Evolutionary conservation across 2,888 invertebrate genomes (phyloP), one percentile per base, ranked within the genome.

Genomic region (Noctuana brunneofusca): DNA sequence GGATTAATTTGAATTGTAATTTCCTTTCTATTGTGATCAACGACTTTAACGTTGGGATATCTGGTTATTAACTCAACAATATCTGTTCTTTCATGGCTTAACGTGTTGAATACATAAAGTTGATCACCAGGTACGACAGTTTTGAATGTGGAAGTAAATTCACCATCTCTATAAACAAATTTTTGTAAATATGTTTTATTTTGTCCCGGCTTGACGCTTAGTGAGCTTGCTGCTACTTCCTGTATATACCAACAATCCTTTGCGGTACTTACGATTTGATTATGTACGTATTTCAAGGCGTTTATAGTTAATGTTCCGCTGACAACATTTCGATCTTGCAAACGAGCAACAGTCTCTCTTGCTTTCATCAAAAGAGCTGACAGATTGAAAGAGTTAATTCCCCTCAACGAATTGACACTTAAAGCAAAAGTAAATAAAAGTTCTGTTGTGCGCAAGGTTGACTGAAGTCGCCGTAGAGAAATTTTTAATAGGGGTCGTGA

Each of bases 301-400:
- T 94, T 94, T 0, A 95, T 93, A 75, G 96, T 96, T 16, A 97
- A 95, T 0, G 98, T 99, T 2, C 99, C 99, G 0, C 98, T 98
- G 60, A 97, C 97, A n/a, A 98, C 98, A 81, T 99, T 98, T 76
- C 98, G 98, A 83, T 99, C 99, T 80, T 97, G 96, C 74, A 99
- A 97, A 22, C 98, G 92, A 0, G 96, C 98, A 60, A 98, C 92
- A 93, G 94, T 75, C 95, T 94, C 81, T 94, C 97, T 78, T 93
- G 94, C 63, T 94, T 92, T 89, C 92, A 94, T 58, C 50, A 89
- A 68, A 8, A 76, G 72, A 3, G 75, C 69, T 93, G 92, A 75
- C 93, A 94, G 72, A 90, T 92, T 69, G 71, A 91, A 73, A 78
- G 84, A 71, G 79, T 93, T 79, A 77, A 92, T 79, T 92, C 93